Evolutionary conservation across 2,888 invertebrate genomes (phyloP), one percentile per base, ranked within the genome.

Genomic region (Cheilosia scutellata): DNA sequence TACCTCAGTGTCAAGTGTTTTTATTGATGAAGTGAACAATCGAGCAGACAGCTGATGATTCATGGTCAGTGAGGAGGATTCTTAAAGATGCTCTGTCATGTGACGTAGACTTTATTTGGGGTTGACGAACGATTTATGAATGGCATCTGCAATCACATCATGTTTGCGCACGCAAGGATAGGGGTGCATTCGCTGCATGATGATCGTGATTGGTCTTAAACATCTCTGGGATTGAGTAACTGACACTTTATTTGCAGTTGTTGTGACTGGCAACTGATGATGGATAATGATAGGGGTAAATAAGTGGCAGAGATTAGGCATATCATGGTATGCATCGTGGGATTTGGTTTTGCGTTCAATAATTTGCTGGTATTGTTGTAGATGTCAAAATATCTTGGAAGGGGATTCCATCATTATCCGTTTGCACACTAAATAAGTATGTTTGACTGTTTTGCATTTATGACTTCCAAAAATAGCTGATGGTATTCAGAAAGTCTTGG

Each of bases 241-340:
- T 84, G 84, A 71, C 80, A 75, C 62, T 75, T 75, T 63, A 70
- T 79, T 80, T 84, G 60, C 75, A 70, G 80, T 80, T 60, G 80
- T 70, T 84, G 75, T 80, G 80, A 80, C 75, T 44, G 40, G 5
- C 44, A 65, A 51, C 42, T 47, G 55, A 66, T 80, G 70, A 84
- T 60, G 75, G 66, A 62, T 72, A 77, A 71, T 75, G 70, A 84
- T 84, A 80, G 84, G 84, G 84, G 80, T 84, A 76, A 75, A 55
- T 65, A 60, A 58, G 65, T 65, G 60, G 60, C 37, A 27, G 53
- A 9, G 60, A 78, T 66, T 68, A 63, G 42, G 47, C 29, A 33
- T 58, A 75, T 65, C 63, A 70, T 29, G 33, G n/a, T 44, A 57
- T 51, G 49, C 31, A 51, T 33, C 72, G 66, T 72, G 79, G 49